phyloP scores from a whole-genome alignment of 2,113 vertebrate species.

The Cairina moschata region DNA sequence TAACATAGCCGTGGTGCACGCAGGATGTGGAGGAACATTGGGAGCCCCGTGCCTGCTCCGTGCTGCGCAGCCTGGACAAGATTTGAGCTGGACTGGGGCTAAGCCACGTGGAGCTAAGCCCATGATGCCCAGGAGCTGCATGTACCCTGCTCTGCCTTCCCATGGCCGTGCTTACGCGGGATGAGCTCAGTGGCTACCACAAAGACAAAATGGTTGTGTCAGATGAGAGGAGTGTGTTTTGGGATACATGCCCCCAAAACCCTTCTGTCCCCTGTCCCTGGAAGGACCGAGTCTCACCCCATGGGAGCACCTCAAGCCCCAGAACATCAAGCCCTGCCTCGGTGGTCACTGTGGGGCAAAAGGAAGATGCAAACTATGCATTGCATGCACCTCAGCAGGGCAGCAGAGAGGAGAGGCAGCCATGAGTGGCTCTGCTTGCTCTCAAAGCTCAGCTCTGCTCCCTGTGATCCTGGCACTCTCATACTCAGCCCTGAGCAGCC shows the following conservation, averaged over 20 bases:
- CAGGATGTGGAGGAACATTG: fast-evolving
- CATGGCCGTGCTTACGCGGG: too few relatives aligned
- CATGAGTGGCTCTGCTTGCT: fast-evolving
- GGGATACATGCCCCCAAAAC: neutral
- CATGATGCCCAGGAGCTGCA: neutral
- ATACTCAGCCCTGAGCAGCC: neutral
- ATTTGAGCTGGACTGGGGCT: neutral
- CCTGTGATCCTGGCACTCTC: neutral
- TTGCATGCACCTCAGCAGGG: fast-evolving
- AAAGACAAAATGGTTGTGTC: neutral
- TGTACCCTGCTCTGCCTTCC: neutral
- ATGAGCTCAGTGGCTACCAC: fast-evolving
- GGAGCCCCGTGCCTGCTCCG: neutral
- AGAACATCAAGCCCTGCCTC: neutral
- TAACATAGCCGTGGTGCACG: neutral
- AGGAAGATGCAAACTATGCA: neutral
- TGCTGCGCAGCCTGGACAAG: fast-evolving
- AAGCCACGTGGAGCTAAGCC: fast-evolving
- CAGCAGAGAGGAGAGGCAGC: neutral
- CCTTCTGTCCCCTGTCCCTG: neutral
- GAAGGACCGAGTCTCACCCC: neutral
- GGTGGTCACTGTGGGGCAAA: fast-evolving
- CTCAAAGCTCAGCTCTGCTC: neutral
- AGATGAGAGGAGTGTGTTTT: fast-evolving
- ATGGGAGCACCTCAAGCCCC: neutral